Evolutionary conservation across 2,113 vertebrate genomes (phyloP), one percentile per base, ranked within the genome.

Genomic region (Gymnocephalus cernua): DNA sequence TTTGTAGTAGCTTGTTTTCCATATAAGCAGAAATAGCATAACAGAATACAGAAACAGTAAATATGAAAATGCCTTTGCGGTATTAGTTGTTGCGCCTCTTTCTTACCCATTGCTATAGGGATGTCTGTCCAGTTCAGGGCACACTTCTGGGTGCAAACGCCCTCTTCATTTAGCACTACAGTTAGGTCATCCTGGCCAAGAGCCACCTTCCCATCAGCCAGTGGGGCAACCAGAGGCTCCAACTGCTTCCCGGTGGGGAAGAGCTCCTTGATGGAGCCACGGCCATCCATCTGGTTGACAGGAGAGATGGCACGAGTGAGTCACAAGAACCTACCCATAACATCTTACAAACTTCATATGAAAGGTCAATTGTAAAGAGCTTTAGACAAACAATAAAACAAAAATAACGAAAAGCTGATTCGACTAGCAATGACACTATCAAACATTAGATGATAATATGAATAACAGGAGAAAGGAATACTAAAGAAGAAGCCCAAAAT

Each of bases 61-160:
- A 21, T 9, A 23, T 35, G 1, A 16, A 48, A 23, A 41, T 4
- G 48, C 18, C 10, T 44, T 73, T 5, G 25, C 3, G 25, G n/a
- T 12, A 4, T 62, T 8, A 27, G 56, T 23, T 35, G 21, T 11
- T 12, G 14, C 11, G 41, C 27, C 12, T 15, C 25, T 21, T 44
- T 89, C 94, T 96, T 91, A 99, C 98, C 98, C 98, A 99, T 99
- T 32, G 97, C 96, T 84, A 98, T 97, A 11, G 98, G 98, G 87
- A 99, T 99, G 93, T 99, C 98, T 4, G 98, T 99, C 98, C 98
- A 99, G 87, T 98, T 99, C 84, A 99, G 96, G 80, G 98, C 97
- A 86, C 97, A 98, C 75, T 99, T 99, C 94, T 99, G 98, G 19
- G 98, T 99, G 90, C 97, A 99, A 76, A 93, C 85, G 0, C 98